Conservation (phyloP, 2,888 invertebrate genomes). For the Eupithecia subfuscata region DNA sequence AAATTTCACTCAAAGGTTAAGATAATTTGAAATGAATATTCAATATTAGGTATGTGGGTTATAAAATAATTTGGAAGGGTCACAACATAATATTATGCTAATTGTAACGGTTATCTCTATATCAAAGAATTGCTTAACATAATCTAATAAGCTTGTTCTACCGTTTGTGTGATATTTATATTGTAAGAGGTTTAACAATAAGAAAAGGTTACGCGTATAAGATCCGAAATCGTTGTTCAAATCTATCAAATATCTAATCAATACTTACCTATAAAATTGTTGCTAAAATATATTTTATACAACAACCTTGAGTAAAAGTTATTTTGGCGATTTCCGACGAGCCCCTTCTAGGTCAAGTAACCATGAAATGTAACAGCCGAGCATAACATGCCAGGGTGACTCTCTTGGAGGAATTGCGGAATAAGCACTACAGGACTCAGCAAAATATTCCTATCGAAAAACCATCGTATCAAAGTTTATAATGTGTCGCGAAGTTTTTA, state of each 20-base stretch:
- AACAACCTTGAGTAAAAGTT: no score
- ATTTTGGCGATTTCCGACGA: no score
- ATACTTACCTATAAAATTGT: neutral
- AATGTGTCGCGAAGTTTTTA: no score
- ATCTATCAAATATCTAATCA: neutral
- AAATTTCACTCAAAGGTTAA: slow-evolving; percentile 19
- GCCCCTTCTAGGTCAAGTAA: no score
- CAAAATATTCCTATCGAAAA: neutral
- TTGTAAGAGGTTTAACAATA: neutral
- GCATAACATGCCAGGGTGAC: slow-evolving; percentile 2
- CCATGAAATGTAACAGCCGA: slow-evolving; percentile 42
- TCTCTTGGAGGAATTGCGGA: slow-evolving; percentile 13
- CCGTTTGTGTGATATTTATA: neutral
- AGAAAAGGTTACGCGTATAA: no score
- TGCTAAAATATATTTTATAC: neutral
- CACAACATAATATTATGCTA: slow-evolving; percentile 22
- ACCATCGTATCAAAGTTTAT: no score
- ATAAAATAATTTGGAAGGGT: slow-evolving; percentile 25
- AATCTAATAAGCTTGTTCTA: slow-evolving; percentile 1
- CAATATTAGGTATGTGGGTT: slow-evolving; percentile 22
- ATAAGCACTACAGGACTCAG: neutral
- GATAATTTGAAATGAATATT: slow-evolving; percentile 27
- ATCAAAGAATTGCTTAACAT: slow-evolving; percentile 19
- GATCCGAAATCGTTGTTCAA: neutral
- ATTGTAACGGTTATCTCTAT: slow-evolving; percentile 17